Evolutionary conservation across 2,113 vertebrate genomes (phyloP).

Genomic region (Siniperca knerii): DNA sequence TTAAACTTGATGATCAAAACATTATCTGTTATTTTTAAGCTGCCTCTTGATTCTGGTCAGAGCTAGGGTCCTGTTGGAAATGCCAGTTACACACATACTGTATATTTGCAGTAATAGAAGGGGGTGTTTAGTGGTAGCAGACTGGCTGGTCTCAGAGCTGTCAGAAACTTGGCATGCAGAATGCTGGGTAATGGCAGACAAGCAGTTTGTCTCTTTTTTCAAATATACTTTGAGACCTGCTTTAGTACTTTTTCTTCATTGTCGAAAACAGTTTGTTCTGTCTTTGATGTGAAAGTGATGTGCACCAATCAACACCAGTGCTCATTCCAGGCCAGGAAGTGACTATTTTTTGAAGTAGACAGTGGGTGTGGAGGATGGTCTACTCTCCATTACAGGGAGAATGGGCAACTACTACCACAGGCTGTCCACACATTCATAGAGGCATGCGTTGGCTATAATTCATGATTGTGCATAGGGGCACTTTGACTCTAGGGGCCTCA

Average conservation of each 20-base stretch:
- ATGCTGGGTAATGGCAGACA: constrained; percentile 9
- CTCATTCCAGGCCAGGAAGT: not conserved
- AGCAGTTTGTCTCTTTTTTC: not conserved
- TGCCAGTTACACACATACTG: not conserved
- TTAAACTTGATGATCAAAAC: not conserved
- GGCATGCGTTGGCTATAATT: not conserved
- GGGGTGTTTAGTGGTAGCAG: not conserved
- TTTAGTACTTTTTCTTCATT: not conserved
- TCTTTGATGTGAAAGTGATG: not conserved
- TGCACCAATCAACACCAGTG: not conserved
- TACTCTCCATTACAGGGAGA: not conserved
- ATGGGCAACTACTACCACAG: not conserved
- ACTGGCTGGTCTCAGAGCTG: constrained; percentile 3
- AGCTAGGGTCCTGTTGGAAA: not conserved
- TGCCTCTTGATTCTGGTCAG: not conserved
- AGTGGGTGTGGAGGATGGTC: not conserved
- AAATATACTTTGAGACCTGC: not conserved
- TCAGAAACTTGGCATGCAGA: not conserved
- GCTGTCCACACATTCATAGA: not conserved
- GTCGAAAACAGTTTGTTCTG: not conserved
- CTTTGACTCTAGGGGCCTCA: not conserved
- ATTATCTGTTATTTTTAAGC: not conserved
- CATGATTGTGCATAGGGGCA: not conserved
- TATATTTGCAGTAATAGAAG: not conserved
- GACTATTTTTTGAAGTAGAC: not conserved